A percentile compares a stretch with the other conserved stretches of the same genome.
phyloP scores from a whole-genome alignment of 2,797 vertebrate genomes.

The Nothura maculosa region DNA sequence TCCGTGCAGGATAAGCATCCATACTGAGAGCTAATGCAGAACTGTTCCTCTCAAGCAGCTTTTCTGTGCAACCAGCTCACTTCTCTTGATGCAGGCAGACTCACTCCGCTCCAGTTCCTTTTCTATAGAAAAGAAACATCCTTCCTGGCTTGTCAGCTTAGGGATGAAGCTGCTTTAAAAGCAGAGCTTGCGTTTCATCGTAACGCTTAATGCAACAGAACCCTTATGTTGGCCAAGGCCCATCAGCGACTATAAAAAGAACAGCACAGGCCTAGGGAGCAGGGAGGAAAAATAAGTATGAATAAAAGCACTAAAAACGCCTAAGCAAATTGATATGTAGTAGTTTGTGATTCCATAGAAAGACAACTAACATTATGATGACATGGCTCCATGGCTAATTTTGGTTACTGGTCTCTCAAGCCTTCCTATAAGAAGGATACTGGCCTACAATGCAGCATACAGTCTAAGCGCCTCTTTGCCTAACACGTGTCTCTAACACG shows the following conservation, averaged over 20 bases:
- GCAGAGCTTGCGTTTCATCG: background rate
- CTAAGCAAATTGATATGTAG: slow-evolving; percentile 24
- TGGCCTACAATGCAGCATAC: background rate
- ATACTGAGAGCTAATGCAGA: background rate
- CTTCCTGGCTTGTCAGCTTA: background rate
- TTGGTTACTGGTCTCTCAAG: slow-evolving; percentile 20
- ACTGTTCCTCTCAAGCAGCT: background rate
- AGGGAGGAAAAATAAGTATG: background rate
- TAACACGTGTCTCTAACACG: slow-evolving; percentile 14
- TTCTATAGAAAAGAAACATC: background rate
- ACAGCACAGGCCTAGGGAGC: background rate
- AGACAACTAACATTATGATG: background rate
- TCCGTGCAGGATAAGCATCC: background rate
- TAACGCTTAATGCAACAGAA: background rate
- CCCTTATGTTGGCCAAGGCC: background rate
- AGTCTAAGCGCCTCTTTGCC: slow-evolving; percentile 19
- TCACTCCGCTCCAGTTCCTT: background rate
- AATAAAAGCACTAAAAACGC: slow-evolving; percentile 1
- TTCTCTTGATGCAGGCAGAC: background rate
- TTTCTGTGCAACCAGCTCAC: fast-evolving
- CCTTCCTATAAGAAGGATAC: background rate
- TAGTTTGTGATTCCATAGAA: background rate
- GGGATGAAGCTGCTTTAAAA: background rate
- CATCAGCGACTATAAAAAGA: background rate
- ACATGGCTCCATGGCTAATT: slow-evolving; percentile 30